A percentile compares a stretch with the other conserved stretches of the same genome.
These are phyloP conservation scores for Numida meleagris DNA, from an alignment of 2,113 vertebrate species.

Conservation along the genomic window DNA sequence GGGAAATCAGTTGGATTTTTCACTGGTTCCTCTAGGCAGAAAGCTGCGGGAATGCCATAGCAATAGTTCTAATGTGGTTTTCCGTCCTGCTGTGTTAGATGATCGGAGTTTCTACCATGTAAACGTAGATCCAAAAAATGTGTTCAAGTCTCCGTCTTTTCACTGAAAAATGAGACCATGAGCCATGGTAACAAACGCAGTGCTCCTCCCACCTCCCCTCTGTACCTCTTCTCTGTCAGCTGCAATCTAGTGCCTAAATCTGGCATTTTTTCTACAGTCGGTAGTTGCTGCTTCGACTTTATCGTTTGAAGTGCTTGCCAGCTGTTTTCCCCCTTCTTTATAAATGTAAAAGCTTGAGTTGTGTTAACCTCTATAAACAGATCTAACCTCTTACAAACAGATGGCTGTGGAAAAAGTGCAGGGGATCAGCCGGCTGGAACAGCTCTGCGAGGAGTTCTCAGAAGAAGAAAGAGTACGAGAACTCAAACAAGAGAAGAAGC, in stretches of 20 bases:
- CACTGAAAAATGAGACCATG: background rate
- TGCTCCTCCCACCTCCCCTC: background rate
- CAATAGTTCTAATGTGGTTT: background rate
- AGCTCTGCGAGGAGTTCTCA: slow-evolving; percentile 95
- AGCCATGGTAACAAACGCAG: background rate
- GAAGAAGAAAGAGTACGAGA: slow-evolving; percentile 95
- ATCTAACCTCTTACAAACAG: slow-evolving; percentile 72
- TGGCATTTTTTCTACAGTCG: background rate
- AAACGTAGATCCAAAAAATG: background rate
- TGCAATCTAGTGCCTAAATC: background rate
- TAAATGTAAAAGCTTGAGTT: slow-evolving; percentile 4
- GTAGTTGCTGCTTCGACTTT: background rate
- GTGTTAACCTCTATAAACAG: background rate
- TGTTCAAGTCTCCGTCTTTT: background rate
- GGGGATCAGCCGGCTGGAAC: slow-evolving; percentile 94
- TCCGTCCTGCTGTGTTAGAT: background rate
- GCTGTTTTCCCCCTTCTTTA: background rate
- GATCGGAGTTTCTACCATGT: background rate
- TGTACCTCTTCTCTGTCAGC: background rate
- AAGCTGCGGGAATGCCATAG: background rate
- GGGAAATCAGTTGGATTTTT: background rate
- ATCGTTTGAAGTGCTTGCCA: background rate
- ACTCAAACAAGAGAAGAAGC: slow-evolving; percentile 97
- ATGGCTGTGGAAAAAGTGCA: slow-evolving; percentile 98
- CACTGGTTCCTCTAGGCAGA: background rate